Evolutionary conservation across 2,888 invertebrate species (phyloP).

Genomic region (Lepeophtheirus nordmannii): DNA sequence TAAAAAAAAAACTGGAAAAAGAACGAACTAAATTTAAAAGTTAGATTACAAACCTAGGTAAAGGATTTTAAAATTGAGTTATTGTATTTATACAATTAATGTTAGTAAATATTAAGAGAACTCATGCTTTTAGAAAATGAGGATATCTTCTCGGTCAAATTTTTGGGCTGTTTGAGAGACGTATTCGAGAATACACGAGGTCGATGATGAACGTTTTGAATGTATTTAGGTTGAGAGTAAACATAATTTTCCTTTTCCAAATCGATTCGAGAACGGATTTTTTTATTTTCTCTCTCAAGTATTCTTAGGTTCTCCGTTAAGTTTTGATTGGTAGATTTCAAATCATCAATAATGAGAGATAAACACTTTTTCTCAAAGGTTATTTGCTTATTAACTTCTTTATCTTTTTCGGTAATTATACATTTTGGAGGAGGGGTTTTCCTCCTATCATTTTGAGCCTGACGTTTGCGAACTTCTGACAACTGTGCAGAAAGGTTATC

Average conservation of each 20-base stretch:
- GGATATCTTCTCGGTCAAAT: background rate
- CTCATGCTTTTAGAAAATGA: background rate
- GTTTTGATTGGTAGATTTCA: background rate
- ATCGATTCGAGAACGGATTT: background rate
- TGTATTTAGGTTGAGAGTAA: no score
- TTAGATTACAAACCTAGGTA: no score
- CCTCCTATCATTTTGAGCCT: background rate
- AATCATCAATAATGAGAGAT: background rate
- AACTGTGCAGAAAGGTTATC: background rate
- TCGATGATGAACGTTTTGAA: background rate
- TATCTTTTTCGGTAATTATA: background rate
- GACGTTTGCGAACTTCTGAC: background rate
- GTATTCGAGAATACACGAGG: background rate
- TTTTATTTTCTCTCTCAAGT: background rate
- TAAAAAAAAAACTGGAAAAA: no score
- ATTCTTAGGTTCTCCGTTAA: background rate
- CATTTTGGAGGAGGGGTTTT: background rate
- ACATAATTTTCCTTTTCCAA: background rate
- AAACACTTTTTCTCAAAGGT: constrained; percentile 1
- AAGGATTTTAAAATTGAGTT: no score
- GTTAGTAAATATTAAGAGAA: background rate
- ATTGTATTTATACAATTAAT: background rate
- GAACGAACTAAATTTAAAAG: no score
- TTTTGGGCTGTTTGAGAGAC: background rate
- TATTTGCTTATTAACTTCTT: background rate